These are phyloP conservation scores for Seriola dumerili DNA, from an alignment of 2,113 vertebrate genomes.

Conservation along the genomic window DNA sequence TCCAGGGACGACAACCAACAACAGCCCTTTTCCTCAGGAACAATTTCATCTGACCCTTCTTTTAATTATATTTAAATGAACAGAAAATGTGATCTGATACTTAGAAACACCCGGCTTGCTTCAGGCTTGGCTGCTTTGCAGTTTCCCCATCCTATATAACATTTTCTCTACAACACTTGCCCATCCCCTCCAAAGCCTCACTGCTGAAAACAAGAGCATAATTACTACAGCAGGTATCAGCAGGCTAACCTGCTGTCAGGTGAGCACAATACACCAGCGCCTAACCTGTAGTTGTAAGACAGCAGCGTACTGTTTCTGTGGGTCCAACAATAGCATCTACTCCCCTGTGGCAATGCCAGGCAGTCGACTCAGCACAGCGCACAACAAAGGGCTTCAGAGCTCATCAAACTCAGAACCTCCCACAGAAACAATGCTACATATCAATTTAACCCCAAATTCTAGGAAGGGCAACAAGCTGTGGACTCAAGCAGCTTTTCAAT, in stretches of 20 bases:
- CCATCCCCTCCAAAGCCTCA: background rate
- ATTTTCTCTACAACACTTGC: background rate
- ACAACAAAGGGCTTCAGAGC: slow-evolving; percentile 60
- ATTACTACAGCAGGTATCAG: slow-evolving; percentile 54
- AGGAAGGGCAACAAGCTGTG: slow-evolving; percentile 50
- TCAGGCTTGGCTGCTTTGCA: background rate
- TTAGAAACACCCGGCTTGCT: background rate
- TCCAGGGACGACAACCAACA: background rate
- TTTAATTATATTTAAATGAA: background rate
- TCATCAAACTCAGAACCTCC: slow-evolving; percentile 74
- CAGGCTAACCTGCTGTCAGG: slow-evolving; percentile 60
- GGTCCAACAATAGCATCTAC: slow-evolving; percentile 70
- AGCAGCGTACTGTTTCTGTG: slow-evolving; percentile 27
- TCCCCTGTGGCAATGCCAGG: slow-evolving; percentile 67
- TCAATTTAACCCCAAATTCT: slow-evolving; percentile 71
- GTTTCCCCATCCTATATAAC: slow-evolving; percentile 3
- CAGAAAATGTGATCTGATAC: background rate
- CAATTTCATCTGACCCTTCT: background rate
- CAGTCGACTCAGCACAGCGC: slow-evolving; percentile 53
- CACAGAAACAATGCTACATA: slow-evolving; percentile 57
- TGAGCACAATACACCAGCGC: slow-evolving; percentile 41
- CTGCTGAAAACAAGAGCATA: slow-evolving; percentile 31
- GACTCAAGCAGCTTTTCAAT: slow-evolving; percentile 40
- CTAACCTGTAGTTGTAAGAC: slow-evolving; percentile 56
- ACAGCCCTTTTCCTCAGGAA: background rate